Percentiles rank a stretch among this genome's conserved stretches.
phyloP scores from a whole-genome alignment of 2,113 vertebrate species.

The Osmerus eperlanus region DNA sequence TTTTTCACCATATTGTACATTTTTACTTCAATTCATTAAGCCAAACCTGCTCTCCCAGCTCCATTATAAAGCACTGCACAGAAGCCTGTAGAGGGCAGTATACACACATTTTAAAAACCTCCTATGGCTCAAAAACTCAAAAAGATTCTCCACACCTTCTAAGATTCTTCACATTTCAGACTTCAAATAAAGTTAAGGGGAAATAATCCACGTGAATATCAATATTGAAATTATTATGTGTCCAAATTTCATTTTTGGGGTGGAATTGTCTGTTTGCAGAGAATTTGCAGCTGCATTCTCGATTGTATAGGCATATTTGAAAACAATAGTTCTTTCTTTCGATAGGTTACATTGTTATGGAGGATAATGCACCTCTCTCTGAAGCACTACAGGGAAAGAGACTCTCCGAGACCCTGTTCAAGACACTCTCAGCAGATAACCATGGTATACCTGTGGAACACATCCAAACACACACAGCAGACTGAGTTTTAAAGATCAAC shows the following conservation, averaged over 20 bases:
- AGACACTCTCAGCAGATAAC: conserved; percentile 63
- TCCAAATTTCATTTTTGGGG: too few relatives aligned
- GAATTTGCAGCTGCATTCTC: too few relatives aligned
- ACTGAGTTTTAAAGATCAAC: too few relatives aligned
- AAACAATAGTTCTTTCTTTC: neutral
- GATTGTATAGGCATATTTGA: neutral
- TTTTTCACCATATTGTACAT: neutral
- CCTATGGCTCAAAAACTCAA: too few relatives aligned
- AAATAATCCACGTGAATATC: neutral
- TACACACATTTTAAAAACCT: neutral
- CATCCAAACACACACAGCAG: too few relatives aligned
- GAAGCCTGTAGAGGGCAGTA: conserved; percentile 37
- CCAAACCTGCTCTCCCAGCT: neutral
- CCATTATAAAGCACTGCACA: conserved; percentile 22
- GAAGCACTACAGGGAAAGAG: conserved; percentile 65
- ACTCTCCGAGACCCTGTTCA: conserved; percentile 69
- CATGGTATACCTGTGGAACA: conserved; percentile 58
- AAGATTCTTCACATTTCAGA: too few relatives aligned
- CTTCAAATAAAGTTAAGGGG: too few relatives aligned
- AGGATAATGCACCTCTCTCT: conserved; percentile 71
- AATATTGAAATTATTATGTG: too few relatives aligned
- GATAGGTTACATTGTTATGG: conserved; percentile 70
- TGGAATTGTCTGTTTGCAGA: too few relatives aligned
- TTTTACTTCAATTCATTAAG: conserved; percentile 28
- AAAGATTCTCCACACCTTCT: too few relatives aligned